Conservation (phyloP, 2,113 vertebrate genomes). For the Tympanuchus pallidicinctus region DNA sequence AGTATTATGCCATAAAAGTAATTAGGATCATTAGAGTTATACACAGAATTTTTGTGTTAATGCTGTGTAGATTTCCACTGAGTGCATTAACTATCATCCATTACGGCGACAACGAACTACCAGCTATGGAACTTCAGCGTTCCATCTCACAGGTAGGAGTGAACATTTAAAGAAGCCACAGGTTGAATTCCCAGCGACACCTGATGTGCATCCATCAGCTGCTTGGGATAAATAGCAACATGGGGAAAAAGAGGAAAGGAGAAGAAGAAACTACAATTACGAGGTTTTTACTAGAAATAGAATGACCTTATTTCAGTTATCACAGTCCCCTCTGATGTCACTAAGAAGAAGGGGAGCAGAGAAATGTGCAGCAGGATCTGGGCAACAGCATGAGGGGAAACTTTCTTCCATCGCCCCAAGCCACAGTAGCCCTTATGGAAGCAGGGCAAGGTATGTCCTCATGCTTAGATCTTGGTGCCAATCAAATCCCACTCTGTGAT, state of each 20-base stretch:
- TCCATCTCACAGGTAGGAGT: not conserved
- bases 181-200: conserved; percentile 12
- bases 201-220: not conserved
- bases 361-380: conserved; percentile 3
- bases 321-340: conserved; percentile 21
- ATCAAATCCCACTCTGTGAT: not conserved
- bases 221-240: conserved; percentile 21
- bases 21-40: not conserved
- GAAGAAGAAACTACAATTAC: conserved; percentile 6
- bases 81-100: conserved; percentile 5
- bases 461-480: not conserved
- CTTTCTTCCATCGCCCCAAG: not conserved
- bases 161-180: conserved; percentile 16
- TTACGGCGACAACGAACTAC: conserved; percentile 10
- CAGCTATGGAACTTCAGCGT: not conserved
- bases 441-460: not conserved
- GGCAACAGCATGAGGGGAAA: not conserved
- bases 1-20: not conserved
- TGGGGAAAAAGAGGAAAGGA: not conserved
- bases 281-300: conserved; percentile 10
- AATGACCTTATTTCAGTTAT: conserved; percentile 50
- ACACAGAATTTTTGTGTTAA: not conserved
- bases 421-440: not conserved
- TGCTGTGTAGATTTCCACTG: not conserved
- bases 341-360: conserved; percentile 3